Conservation (phyloP, 2,888 invertebrate species). For the Temnothorax ravouxi region DNA sequence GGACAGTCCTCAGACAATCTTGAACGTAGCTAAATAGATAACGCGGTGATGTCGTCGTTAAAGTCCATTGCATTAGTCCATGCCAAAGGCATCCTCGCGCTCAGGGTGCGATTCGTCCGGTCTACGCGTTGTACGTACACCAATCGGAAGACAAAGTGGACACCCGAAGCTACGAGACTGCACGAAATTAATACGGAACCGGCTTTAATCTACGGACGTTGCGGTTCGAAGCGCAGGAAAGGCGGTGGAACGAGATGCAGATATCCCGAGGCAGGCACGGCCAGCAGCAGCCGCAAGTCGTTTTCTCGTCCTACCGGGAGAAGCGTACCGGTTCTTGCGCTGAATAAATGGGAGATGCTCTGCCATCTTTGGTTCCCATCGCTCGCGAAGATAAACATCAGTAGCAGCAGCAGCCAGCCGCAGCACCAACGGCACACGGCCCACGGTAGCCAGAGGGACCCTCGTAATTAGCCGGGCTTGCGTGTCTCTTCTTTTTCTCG, state of each 20-base stretch:
- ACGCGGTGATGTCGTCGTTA: conserved; percentile 22
- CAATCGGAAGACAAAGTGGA: conserved; percentile 71
- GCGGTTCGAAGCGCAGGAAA: conserved; percentile 34
- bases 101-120: conserved; percentile 58
- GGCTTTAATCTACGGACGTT: conserved; percentile 61
- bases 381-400: conserved; percentile 83
- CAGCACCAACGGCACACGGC: conserved; percentile 74
- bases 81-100: conserved; percentile 55
- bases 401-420: conserved; percentile 61
- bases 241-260: conserved; percentile 66
- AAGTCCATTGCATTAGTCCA: conserved; percentile 1
- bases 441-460: conserved; percentile 81
- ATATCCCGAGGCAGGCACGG: conserved; percentile 65
- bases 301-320: conserved; percentile 61
- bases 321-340: conserved; percentile 74
- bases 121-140: conserved; percentile 25
- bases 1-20: not conserved
- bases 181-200: conserved; percentile 73
- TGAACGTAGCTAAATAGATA: conserved; percentile 12
- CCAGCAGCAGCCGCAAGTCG: conserved; percentile 55
- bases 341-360: conserved; percentile 77
- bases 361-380: conserved; percentile 82
- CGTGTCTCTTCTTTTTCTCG: conserved; percentile 64
- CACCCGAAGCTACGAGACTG: conserved; percentile 60
- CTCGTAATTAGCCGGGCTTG: conserved; percentile 80